phyloP scores from a whole-genome alignment of 2,888 invertebrate species.

The Panzeria rudis region DNA sequence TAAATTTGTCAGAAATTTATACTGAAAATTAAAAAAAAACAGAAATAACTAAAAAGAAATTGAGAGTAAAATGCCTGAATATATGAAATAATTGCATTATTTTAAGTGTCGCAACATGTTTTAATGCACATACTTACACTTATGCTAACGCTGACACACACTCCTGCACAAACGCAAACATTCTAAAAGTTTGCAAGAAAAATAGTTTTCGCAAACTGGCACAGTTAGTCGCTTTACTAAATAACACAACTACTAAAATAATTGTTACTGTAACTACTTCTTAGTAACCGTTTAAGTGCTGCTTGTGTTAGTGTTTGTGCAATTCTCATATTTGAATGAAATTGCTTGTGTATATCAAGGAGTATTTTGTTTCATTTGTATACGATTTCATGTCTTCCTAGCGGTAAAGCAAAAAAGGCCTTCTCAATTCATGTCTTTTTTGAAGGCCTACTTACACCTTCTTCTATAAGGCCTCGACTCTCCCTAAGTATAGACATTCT shows the following conservation, averaged over 20 bases:
- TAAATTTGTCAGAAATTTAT: background rate
- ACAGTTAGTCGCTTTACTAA: conserved; percentile 5
- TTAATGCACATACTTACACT: conserved; percentile 21
- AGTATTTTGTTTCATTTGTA: background rate
- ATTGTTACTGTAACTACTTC: conserved; percentile 2
- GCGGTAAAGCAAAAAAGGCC: no score
- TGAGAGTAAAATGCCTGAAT: conserved; percentile 56
- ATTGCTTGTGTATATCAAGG: background rate
- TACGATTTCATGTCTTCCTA: background rate
- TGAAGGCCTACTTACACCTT: no score
- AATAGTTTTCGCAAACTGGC: conserved; percentile 4
- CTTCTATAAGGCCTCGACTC: no score
- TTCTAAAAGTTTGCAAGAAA: background rate
- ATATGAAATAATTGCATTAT: conserved; percentile 69
- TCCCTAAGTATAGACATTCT: no score
- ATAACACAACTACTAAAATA: background rate
- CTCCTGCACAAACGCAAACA: background rate
- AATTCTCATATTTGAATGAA: background rate
- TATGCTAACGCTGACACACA: background rate
- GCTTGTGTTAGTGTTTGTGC: background rate
- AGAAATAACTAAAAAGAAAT: conserved; percentile 14
- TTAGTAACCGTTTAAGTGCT: conserved; percentile 13
- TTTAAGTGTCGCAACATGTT: conserved; percentile 66
- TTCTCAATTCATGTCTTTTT: no score
- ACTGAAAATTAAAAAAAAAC: background rate